Base-by-base conservation (phyloP, 2,888 invertebrate species). In the Crematogaster levior region DNA sequence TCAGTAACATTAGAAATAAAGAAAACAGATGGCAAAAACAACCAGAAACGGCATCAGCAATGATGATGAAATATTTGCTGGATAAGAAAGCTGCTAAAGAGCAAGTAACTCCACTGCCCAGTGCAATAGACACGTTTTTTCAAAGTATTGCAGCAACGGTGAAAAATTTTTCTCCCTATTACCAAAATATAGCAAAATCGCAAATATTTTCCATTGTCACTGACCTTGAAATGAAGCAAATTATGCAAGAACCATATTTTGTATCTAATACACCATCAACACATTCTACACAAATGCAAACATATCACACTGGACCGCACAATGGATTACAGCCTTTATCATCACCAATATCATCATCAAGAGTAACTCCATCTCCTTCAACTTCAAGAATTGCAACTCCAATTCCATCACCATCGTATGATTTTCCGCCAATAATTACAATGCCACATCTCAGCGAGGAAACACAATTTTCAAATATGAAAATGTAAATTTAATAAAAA, bases 131-230 rank as follows among this genome's bases (percentile, higher is more conserved):
- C 6, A 61, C 21, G 5, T 24, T 63, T 5, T 63, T 63, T 63
- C 21, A 24, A 15, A 63, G 63, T 63, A 40, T 40, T 63, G 63
- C 37, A 40, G 7, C 21, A 24, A 83, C 73, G 1, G 72, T 84
- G 1, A 73, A 83, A 37, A 60, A n/a, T 24, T 84, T 83, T 53
- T 79, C 72, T 73, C 68, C 73, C 2, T 84, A 79, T 40, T 81
- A 83, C 73, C 68, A 81, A 66, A 84, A 83, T 15, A 66, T 84
- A 79, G 79, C 82, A 0, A 84, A 84, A 27, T 74, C 82, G 18
- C 27, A 82, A 73, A 77, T 84, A 72, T 84, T 84, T 58, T 53
- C 61, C 18, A 77, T 84, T 7, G n/a, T 30, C 66, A 18, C 10
- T 66, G 46, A 66, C 18, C 46, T 27, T 66, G 46, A 66, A 66